Evolutionary conservation across 2,888 invertebrate species (phyloP), one percentile per base, ranked within the genome.

Genomic region (Aphidoletes aphidimyza): DNA sequence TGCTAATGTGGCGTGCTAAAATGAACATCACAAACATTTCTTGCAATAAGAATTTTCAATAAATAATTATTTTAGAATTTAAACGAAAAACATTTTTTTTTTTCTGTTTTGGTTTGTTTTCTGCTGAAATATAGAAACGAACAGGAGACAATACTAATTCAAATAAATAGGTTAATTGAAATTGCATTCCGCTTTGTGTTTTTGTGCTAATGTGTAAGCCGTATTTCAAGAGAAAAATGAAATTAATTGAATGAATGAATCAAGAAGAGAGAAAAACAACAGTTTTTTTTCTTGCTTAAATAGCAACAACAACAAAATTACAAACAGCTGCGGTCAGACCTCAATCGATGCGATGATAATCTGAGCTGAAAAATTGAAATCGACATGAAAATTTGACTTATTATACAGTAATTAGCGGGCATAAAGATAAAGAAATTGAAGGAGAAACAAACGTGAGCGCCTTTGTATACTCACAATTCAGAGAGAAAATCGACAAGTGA

Each of bases 91-190:
- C 8, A 47, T 22, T 54, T n/a, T n/a, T n/a, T n/a, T n/a, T n/a
- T n/a, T n/a, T n/a, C n/a, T n/a, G n/a, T n/a, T n/a, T n/a, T n/a
- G n/a, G n/a, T n/a, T n/a, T n/a, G n/a, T n/a, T n/a, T n/a, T n/a
- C n/a, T 45, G 45, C 45, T 45, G 45, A 45, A 45, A 11, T 45
- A 45, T 11, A 11, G 45, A 45, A 45, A 45, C 47, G 36, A 34
- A 3, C 34, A 6, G 36, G 78, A 81, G 81, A 37, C 37, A 37
- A 69, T 39, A 81, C 69, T 30, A 69, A 30, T 30, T 81, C 36
- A 37, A 81, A 81, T 81, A 81, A 81, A 78, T 78, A 36, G 81
- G 81, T 81, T 81, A 81, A 81, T 81, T 81, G 81, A 37, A 37
- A 81, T 81, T 81, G 81, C 19, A 81, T 6, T 69, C 14, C n/a